Percentiles rank a stretch among this genome's conserved stretches.
phyloP scores from a whole-genome alignment of 1,140 invertebrate genomes.

The Manduca sexta region DNA sequence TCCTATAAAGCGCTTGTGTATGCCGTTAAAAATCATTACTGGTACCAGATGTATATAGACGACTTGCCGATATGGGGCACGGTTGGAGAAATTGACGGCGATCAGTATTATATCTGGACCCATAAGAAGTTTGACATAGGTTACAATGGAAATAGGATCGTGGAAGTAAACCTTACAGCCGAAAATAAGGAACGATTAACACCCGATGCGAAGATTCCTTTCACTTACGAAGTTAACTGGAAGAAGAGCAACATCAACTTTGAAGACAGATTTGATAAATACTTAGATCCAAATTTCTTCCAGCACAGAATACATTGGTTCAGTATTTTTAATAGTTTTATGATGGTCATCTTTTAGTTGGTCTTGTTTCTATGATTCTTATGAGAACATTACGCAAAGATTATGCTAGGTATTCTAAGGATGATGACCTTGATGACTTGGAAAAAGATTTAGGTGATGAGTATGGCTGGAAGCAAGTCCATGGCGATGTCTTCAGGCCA shows the following conservation, averaged over 20 bases:
- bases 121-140: constrained; percentile 99
- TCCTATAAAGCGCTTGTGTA: constrained; percentile 93
- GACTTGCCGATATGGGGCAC: constrained; percentile 99
- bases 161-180: constrained; percentile 98
- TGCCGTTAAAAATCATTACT: constrained; percentile 99
- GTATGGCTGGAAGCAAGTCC: constrained; percentile 99
- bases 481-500: constrained; percentile 98
- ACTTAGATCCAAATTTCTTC: constrained; percentile 99
- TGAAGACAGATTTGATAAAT: constrained; percentile 98
- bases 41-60: constrained; percentile 99
- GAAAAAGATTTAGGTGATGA: constrained; percentile 98
- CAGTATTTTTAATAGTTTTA: constrained; percentile 99
- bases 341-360: constrained; percentile 99
- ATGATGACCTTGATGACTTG: constrained; percentile 99
- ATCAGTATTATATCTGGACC: constrained; percentile 94
- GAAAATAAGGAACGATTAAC: constrained; percentile 91
- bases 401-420: constrained; percentile 98
- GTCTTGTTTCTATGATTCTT: constrained; percentile 98
- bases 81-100: constrained; percentile 93
- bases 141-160: constrained; percentile 96
- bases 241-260: constrained; percentile 90
- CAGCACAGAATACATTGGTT: constrained; percentile 99
- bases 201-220: constrained; percentile 84
- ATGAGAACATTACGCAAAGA: constrained; percentile 99
- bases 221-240: constrained; percentile 99